Base-by-base conservation (phyloP, 2,888 invertebrate genomes). In the Mycalesis mineus region DNA sequence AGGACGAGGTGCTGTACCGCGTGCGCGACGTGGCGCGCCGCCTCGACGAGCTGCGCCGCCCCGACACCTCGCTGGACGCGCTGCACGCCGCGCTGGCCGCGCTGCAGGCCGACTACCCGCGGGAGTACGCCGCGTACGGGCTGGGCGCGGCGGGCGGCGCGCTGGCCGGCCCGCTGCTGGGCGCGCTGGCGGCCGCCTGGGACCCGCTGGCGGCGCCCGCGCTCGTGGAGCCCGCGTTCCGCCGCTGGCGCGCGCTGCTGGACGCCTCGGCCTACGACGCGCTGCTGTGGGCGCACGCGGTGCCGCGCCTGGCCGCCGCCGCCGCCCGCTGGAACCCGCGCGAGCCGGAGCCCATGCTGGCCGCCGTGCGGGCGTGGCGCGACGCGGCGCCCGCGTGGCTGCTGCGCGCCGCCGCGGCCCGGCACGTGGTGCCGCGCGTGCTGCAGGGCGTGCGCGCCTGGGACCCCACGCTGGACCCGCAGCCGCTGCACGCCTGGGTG, bases 401-500 rank as follows among this genome's bases (percentile, higher is more conserved):
- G 59, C 71, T 95, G 63, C 93, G 94, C 64, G 94, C 96, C 70
- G 91, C 97, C 56, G 91, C 96, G n/a, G 94, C 97, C 54, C 95
- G 97, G 68, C 87, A 95, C 49, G 91, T 98, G 50, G 88, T 97
- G 70, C 97, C 97, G 0, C 91, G 93, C 40, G 78, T 96, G 37
- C 89, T 92, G 15, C 82, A 91, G 0, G 97, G 95, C 66, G 97
- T 97, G 0, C 92, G 95, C 44, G 92, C 92, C 54, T 99, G 99
- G 99, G 97, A 99, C 90, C 99, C 99, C 0, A 91, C 98, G 1
- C 95, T 95, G 0, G 99, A 99, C 78, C 96, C 96, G 0, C 93
- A 97, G 65, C 99, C 99, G 11, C 95, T 99, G 65, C 98, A 99
- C 80, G 93, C 95, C 4, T 99, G 99, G 99, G 94, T 98, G 61